These are phyloP conservation scores for Yasuhikotakia modesta DNA, from an alignment of 2,797 vertebrate genomes.

Conservation along the genomic window DNA sequence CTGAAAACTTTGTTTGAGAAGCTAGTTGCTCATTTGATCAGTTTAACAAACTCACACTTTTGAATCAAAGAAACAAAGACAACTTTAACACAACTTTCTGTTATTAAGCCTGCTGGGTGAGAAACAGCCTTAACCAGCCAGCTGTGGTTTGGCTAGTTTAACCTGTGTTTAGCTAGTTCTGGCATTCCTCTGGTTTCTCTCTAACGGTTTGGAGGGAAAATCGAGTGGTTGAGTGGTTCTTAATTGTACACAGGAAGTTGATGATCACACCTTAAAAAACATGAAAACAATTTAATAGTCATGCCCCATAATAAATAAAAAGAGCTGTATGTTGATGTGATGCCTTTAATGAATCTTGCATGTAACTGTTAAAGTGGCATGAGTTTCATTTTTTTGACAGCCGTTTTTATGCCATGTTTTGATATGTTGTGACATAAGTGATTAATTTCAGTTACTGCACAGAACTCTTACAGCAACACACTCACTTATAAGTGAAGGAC, in stretches of 20 bases:
- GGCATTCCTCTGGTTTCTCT: constrained; percentile 42
- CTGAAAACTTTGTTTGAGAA: constrained; percentile 13
- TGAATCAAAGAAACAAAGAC: background rate
- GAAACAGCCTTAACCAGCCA: background rate
- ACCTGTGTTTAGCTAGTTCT: background rate
- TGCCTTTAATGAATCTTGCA: no score
- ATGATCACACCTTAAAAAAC: background rate
- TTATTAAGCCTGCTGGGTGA: no score
- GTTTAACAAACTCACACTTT: background rate
- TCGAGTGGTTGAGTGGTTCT: constrained; percentile 33
- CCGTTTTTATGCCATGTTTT: no score
- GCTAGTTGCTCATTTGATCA: background rate
- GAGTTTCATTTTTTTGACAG: no score
- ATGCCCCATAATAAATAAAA: background rate
- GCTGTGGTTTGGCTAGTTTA: background rate
- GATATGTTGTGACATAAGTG: no score
- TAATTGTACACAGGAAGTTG: constrained; percentile 53
- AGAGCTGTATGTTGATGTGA: no score
- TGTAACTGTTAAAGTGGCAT: no score
- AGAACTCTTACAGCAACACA: no score
- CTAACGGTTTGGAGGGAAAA: constrained; percentile 27
- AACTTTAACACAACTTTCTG: background rate
- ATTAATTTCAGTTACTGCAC: no score
- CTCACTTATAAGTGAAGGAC: no score
- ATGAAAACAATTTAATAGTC: background rate